Evolutionary conservation across 2,797 vertebrate genomes (phyloP).

Genomic region (Babyrousa celebensis): DNA sequence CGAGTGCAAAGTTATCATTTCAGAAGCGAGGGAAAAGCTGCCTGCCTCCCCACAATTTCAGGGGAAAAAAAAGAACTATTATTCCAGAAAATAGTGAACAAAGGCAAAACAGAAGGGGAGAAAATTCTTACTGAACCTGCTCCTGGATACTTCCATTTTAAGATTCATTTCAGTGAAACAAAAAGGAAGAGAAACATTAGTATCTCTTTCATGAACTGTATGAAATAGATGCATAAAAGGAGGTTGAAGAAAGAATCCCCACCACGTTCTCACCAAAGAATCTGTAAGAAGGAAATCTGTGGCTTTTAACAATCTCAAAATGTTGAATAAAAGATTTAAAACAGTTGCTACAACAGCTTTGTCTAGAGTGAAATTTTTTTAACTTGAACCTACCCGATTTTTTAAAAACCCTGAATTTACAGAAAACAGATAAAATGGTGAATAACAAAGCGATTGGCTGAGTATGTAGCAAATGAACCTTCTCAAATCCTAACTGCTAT

Average conservation of each 20-base stretch:
- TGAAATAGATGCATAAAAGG: conserved; percentile 63
- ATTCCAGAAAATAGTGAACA: conserved; percentile 64
- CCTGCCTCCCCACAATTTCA: conserved; percentile 77
- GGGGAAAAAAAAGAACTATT: conserved; percentile 53
- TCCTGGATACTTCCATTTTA: conserved; percentile 61
- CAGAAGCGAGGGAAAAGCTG: conserved; percentile 72
- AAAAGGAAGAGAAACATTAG: conserved; percentile 41
- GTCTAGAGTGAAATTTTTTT: conserved; percentile 55
- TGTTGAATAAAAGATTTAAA: conserved; percentile 43
- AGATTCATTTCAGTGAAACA: conserved; percentile 66
- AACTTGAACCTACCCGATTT: not conserved
- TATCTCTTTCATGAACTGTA: conserved; percentile 24
- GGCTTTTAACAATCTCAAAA: not conserved
- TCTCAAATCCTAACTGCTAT: not conserved
- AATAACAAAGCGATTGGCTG: not conserved
- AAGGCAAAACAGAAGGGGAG: conserved; percentile 28
- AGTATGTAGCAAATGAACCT: not conserved
- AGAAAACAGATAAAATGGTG: conserved; percentile 29
- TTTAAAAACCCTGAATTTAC: not conserved
- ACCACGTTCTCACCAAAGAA: conserved; percentile 53
- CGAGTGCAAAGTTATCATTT: conserved; percentile 29
- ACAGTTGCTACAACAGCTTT: conserved; percentile 2
- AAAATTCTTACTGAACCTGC: conserved; percentile 26
- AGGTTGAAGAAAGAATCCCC: conserved; percentile 57
- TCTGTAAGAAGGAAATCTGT: conserved; percentile 24